A percentile compares a stretch with the other conserved stretches of the same genome.
These are phyloP conservation scores for Andrena flavipes DNA, from an alignment of 2,888 invertebrate genomes.

Conservation along the genomic window DNA sequence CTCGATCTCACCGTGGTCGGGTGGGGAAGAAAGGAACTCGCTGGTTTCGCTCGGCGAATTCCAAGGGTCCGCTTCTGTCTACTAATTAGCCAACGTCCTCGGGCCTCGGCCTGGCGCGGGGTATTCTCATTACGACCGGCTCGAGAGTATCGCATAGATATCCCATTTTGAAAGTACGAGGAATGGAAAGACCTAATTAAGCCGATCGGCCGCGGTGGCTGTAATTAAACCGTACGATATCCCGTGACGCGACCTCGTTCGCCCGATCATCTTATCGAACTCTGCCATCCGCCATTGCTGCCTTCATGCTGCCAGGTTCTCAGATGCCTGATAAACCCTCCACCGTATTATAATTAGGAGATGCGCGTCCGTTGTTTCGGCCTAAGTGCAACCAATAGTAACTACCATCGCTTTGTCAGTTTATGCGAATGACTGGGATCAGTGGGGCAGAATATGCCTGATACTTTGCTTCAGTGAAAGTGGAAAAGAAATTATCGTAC, in stretches of 20 bases:
- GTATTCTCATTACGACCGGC: constrained; percentile 42
- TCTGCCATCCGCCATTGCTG: constrained; percentile 26
- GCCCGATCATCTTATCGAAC: constrained; percentile 50
- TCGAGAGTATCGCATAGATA: constrained; percentile 44
- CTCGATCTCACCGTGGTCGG: not conserved
- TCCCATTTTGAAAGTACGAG: constrained; percentile 16
- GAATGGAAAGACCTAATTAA: constrained; percentile 62
- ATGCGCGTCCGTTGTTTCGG: no score
- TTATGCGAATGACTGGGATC: no score
- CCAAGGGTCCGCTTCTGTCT: constrained; percentile 37
- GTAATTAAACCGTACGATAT: constrained; percentile 63
- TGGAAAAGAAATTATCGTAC: no score
- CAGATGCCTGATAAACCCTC: constrained; percentile 4
- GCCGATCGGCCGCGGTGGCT: constrained; percentile 49
- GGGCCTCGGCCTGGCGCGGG: constrained; percentile 5
- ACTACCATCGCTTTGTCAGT: no score
- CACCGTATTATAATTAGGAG: constrained; percentile 2
- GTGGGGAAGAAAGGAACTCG: not conserved
- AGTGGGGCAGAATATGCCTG: no score
- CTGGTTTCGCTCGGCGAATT: constrained; percentile 29
- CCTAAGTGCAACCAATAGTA: no score
- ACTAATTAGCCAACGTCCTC: constrained; percentile 56
- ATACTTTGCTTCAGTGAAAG: no score
- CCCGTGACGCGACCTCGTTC: constrained; percentile 43
- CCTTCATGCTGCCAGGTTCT: not conserved